phyloP scores from a whole-genome alignment of 2,113 vertebrate species.

The Gracilinanus agilis region DNA sequence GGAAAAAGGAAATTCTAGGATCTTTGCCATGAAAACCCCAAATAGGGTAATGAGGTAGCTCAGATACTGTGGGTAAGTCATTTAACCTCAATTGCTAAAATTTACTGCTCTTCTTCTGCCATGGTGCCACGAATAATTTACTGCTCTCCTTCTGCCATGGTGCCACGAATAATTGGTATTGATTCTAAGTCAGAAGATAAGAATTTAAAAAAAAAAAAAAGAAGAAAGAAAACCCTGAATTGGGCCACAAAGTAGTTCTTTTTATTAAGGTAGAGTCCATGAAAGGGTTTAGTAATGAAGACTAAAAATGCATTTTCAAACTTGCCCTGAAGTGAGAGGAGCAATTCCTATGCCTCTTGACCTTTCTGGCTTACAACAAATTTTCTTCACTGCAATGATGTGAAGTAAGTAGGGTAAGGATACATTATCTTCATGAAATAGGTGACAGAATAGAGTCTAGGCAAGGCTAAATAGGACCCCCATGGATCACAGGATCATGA shows the following conservation, averaged over 20 bases:
- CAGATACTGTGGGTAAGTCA: no score
- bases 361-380: background rate
- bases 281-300: background rate
- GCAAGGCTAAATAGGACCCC: background rate
- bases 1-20: no score
- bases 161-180: no score
- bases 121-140: no score
- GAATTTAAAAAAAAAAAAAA: no score
- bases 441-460: background rate
- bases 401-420: background rate
- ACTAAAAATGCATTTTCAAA: background rate
- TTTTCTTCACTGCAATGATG: background rate
- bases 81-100: no score
- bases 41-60: no score
- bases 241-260: background rate
- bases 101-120: no score
- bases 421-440: background rate
- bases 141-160: no score
- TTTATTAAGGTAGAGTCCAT: background rate
- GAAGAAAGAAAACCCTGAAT: no score
- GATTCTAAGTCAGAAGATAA: no score
- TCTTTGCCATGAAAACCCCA: no score
- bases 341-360: background rate
- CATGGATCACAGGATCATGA: background rate
- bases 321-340: background rate